Percentiles rank a stretch among this genome's conserved stretches.
Evolutionary conservation across 2,888 invertebrate species (phyloP).

Genomic region (Ophion obscuratus): DNA sequence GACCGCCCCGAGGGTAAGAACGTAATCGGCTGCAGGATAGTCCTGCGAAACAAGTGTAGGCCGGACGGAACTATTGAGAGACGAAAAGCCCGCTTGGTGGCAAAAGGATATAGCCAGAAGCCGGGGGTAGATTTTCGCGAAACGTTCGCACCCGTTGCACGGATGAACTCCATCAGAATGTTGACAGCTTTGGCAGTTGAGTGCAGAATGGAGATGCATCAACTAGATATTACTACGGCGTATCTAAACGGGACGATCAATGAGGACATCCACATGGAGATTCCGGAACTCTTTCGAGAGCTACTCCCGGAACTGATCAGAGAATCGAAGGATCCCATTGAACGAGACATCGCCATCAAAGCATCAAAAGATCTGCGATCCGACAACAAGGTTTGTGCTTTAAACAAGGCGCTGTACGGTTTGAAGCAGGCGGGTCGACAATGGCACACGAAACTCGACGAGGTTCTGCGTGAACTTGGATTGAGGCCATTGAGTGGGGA

Average conservation of each 20-base stretch:
- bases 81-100: neutral
- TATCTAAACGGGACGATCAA: constrained; percentile 54
- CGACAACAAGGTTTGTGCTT: constrained; percentile 44
- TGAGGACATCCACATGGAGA: constrained; percentile 49
- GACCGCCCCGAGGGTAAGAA: too few species aligned
- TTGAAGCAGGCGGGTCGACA: constrained; percentile 62
- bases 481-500: constrained; percentile 37
- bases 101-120: neutral
- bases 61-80: neutral
- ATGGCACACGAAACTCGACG: constrained; percentile 62
- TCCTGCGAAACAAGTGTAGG: too few species aligned
- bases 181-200: neutral
- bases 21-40: too few species aligned
- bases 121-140: neutral
- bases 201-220: constrained; percentile 18
- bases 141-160: neutral
- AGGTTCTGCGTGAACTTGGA: constrained; percentile 31
- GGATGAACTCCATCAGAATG: neutral
- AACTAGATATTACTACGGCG: constrained; percentile 57
- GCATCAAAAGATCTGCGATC: neutral
- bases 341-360: too few species aligned
- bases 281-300: constrained; percentile 45
- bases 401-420: constrained; percentile 66
- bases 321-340: too few species aligned
- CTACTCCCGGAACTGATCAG: neutral